Evolutionary conservation across 2,797 vertebrate genomes (phyloP), one percentile per base, ranked within the genome.

Genomic region (Dermochelys coriacea): DNA sequence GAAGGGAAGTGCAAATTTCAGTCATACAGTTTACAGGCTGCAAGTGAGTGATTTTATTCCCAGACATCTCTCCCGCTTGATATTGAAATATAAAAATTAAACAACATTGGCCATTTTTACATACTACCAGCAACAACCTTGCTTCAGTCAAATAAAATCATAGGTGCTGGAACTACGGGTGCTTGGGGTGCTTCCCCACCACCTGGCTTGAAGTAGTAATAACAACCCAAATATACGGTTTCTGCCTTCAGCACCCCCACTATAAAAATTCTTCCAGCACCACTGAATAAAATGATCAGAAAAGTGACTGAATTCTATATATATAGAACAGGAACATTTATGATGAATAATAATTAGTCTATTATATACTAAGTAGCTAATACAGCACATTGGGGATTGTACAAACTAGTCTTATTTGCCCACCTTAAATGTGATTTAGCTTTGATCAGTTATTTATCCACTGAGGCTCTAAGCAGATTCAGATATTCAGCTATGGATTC

Each of bases 281-380:
- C 31, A 61, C 59, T 61, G 59, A 61, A 61, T 61, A 34, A 34
- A 61, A 16, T 96, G 78, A 83, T n/a, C 37, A 93, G 96, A 91
- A 92, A 96, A 96, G 90, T 91, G 93, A 94, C 80, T 93, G 82
- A 89, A 91, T 94, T 95, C 84, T 55, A 5, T 84, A 94, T 80
- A 77, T 88, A 85, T 92, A 1, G 55, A 96, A 93, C 91, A 83
- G 74, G 82, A 95, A 92, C 25, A 91, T 96, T 91, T 94, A 94
- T 47, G 31, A 55, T 90, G 87, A 97, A 93, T 96, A 93, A 77
- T 95, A 94, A 93, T 94, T 90, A 96, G 93, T 88, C 50, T 84
- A 61, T 88, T 97, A 90, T 88, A 45, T 74, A 51, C 82, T 95
- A 84, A 84, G 88, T 59, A 95, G 80, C 31, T 96, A 95, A 95